Base-by-base conservation (phyloP, 2,797 vertebrate genomes). In the Merluccius polli region DNA sequence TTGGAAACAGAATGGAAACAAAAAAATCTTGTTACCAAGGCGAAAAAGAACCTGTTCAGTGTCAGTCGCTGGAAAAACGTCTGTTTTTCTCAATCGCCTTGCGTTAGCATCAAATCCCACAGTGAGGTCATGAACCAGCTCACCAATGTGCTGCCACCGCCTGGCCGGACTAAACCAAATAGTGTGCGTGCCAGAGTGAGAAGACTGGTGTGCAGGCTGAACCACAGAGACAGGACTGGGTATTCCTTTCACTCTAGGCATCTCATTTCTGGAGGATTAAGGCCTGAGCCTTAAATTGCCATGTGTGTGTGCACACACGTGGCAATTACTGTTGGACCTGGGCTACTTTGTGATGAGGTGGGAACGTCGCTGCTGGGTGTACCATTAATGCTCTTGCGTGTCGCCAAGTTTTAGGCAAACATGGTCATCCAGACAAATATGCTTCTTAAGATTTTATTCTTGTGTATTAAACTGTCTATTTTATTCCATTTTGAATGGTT, bases 211-310 rank as follows among this genome's bases (percentile, higher is more conserved):
- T 82, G 63, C 73, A 33, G 78, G 72, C 32, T 15, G 15, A 16
- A 41, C 29, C 18, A 0, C 3, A 13, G 52, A 65, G 3, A 27
- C 11, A 13, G 59, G 59, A 13, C 59, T 16, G 13, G 4, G 9
- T 31, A 12, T 24, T 65, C 24, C 15, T 59, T 15, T 41, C 65
- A 70, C 65, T 74, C 32, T 21, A 35, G 52, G 27, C 82, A 70
- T 72, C 78, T 9, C 8, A 35, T 77, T 67, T 75, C 70, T 41
- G 59, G 33, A 18, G 79, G 82, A 81, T 85, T 81, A 73, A 38
- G 48, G 38, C n/a, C 2, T 10, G 75, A 87, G 79, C 75, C 78
- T 80, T 70, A 85, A 85, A 88, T 84, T 82, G 77, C 69, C 8
- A 41, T 68, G 29, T 84, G 77, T 77, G 59, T 65, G 59, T 65